Evolutionary conservation across 2,113 vertebrate species (phyloP), one percentile per base, ranked within the genome.

Genomic region (Pycnonotus jocosus): DNA sequence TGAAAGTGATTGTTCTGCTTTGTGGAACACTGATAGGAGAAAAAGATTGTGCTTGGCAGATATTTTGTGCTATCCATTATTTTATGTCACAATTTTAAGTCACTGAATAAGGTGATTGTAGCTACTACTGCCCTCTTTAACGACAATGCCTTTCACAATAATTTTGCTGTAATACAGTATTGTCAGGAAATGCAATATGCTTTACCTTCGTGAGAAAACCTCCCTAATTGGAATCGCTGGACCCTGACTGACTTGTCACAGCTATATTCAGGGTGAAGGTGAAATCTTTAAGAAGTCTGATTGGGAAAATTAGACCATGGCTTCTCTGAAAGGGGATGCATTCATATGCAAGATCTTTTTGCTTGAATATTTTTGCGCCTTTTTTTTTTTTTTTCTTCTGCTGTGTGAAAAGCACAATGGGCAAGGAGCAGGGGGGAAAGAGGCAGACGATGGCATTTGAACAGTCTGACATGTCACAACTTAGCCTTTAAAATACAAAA

Each of bases 141-240:
- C 93, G 94, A 97, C 93, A 96, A 97, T 97, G 50, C 70, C 91
- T 91, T 90, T 83, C 64, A 70, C 88, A 85, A 73, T 92, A 93
- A 74, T 96, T 96, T 96, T 90, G 56, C 90, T 91, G 93, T 96
- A 94, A 96, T 96, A 88, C 54, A 68, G 72, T 68, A 94, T 97
- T 98, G 97, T 98, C 96, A 97, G 81, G 96, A 97, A 97, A 95
- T 77, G 93, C 87, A 95, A 68, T 97, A 94, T 94, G 91, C 87
- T 96, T 94, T 91, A 89, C 93, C 88, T 97, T 96, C 9, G 6
- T 76, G 70, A 96, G 96, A 97, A 98, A 98, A 95, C 86, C 70
- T 85, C 84, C 97, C 95, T 98, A 98, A 98, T 98, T 98, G 97
- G 97, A 98, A 97, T 97, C 81, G 2, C 27, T 97, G 93, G 96